These are phyloP conservation scores for Rhinophrynus dorsalis DNA, from an alignment of 2,797 vertebrate genomes.

Conservation along the genomic window DNA sequence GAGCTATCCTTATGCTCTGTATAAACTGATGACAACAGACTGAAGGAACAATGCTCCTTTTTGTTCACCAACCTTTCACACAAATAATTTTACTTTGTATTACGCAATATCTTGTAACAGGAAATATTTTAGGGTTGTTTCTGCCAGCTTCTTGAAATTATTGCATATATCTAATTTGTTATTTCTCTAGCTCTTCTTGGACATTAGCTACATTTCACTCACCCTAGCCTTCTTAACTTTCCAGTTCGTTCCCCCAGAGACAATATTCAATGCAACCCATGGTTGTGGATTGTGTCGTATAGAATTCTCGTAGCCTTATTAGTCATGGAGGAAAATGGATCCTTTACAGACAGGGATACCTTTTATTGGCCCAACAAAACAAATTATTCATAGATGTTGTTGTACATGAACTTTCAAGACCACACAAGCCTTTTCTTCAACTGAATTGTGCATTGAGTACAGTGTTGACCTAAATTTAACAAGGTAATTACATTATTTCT, in stretches of 20 bases:
- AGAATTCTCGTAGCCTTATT: conserved; percentile 42
- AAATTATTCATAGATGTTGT: conserved; percentile 37
- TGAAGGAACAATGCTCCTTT: conserved; percentile 38
- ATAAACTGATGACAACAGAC: conserved; percentile 48
- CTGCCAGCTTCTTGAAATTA: conserved; percentile 44
- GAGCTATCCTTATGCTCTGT: conserved; percentile 44
- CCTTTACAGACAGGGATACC: conserved; percentile 26
- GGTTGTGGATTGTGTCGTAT: conserved; percentile 20
- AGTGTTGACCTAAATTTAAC: conserved; percentile 39
- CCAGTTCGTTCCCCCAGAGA: conserved; percentile 9
- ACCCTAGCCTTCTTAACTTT: conserved; percentile 28
- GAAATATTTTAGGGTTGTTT: conserved; percentile 43
- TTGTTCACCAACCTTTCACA: conserved; percentile 49
- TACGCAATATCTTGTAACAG: conserved; percentile 49
- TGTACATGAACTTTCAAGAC: conserved; percentile 29
- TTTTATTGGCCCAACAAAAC: conserved; percentile 47
- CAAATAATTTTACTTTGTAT: conserved; percentile 46
- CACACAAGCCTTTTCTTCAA: conserved; percentile 39
- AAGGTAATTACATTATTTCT: conserved; percentile 46
- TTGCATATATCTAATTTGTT: conserved; percentile 47
- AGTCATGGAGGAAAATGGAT: conserved; percentile 42
- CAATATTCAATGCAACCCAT: conserved; percentile 24
- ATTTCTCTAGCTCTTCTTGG: conserved; percentile 40
- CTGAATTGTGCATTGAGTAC: conserved; percentile 28
- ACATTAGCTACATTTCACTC: conserved; percentile 28